Evolutionary conservation across 1,140 invertebrate species (phyloP).

Genomic region (Drosophila nasuta): DNA sequence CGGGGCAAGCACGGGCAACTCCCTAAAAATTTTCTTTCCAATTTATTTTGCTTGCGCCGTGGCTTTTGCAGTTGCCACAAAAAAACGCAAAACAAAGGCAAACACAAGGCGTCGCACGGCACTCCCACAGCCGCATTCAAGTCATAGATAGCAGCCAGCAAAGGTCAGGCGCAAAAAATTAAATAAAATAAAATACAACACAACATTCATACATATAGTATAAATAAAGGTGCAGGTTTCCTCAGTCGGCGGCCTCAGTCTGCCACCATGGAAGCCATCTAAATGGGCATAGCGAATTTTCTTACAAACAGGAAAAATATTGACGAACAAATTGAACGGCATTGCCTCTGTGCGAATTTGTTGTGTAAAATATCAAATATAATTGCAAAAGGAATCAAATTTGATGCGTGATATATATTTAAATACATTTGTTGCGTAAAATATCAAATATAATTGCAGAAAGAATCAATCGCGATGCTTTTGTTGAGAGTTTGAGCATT

Average conservation of each 20-base stretch:
- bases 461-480: not conserved
- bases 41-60: conserved; percentile 29
- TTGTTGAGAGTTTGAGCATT: not conserved
- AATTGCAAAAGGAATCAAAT: no score
- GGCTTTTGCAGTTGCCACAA: conserved; percentile 24
- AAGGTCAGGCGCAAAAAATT: conserved; percentile 70
- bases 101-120: conserved; percentile 67
- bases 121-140: conserved; percentile 68
- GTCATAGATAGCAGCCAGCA: conserved; percentile 59
- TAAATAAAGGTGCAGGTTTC: conserved; percentile 49
- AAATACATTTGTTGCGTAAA: not conserved
- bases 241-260: not conserved
- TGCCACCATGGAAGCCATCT: conserved; percentile 29
- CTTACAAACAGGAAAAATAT: conserved; percentile 38
- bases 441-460: not conserved
- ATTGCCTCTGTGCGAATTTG: not conserved
- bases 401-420: no score
- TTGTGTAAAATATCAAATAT: not conserved
- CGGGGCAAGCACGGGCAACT: conserved; percentile 32
- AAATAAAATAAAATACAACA: conserved; percentile 54
- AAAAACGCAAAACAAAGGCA: conserved; percentile 71
- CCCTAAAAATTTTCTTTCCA: conserved; percentile 41
- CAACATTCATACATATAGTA: not conserved
- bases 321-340: conserved; percentile 2
- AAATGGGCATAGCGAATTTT: conserved; percentile 44